Evolutionary conservation across 1,140 invertebrate genomes (phyloP).

Genomic region (Onthophagus taurus): DNA sequence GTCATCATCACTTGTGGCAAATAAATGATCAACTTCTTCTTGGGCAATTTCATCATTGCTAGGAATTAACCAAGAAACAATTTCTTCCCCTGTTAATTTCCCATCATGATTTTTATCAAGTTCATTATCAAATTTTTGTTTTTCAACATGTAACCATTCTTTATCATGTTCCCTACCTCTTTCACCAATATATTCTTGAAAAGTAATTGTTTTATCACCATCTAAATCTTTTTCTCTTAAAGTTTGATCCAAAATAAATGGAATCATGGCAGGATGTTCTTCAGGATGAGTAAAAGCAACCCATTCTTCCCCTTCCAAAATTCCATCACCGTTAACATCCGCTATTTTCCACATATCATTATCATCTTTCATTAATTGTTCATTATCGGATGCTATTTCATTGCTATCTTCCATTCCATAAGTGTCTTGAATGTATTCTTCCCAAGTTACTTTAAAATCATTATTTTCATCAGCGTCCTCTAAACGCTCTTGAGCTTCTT

Average conservation of each 20-base stretch:
- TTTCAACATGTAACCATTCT: conserved; percentile 74
- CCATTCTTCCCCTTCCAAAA: conserved; percentile 72
- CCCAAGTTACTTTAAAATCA: conserved; percentile 78
- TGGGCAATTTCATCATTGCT: conserved; percentile 83
- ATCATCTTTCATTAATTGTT: conserved; percentile 61
- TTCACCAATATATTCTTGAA: conserved; percentile 76
- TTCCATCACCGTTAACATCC: conserved; percentile 75
- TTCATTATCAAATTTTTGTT: conserved; percentile 84
- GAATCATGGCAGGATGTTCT: conserved; percentile 83
- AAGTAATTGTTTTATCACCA: conserved; percentile 71
- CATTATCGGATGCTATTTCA: conserved; percentile 1
- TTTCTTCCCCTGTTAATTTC: conserved; percentile 66
- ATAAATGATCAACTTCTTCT: conserved; percentile 87
- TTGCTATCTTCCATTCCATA: conserved; percentile 51
- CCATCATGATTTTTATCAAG: conserved; percentile 85
- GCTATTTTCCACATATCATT: conserved; percentile 78
- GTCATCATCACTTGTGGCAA: conserved; percentile 80
- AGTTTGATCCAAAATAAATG: conserved; percentile 72
- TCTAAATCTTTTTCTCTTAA: conserved; percentile 78
- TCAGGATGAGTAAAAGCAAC: conserved; percentile 87
- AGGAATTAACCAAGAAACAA: conserved; percentile 83
- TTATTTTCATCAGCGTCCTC: conserved; percentile 77
- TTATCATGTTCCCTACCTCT: conserved; percentile 63
- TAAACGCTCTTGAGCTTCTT: conserved; percentile 79
- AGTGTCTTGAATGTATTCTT: conserved; percentile 75